A percentile compares a stretch with the other conserved stretches of the same genome.
Conservation (phyloP, 2,113 vertebrate species). For the Alectura lathami region DNA sequence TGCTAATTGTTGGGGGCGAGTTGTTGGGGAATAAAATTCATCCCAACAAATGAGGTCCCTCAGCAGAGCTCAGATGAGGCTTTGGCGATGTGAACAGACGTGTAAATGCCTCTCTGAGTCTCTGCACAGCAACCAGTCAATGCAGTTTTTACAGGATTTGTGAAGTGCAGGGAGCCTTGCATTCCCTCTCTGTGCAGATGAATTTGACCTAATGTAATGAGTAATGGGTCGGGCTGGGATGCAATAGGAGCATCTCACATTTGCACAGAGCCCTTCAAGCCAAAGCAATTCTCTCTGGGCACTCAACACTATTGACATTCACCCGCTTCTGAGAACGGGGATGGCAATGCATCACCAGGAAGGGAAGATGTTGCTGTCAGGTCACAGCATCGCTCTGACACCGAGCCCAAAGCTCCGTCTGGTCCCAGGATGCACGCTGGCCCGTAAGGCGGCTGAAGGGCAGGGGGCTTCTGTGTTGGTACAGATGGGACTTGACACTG, state of each 20-base stretch:
- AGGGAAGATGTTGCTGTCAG: not conserved
- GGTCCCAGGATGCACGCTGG: not conserved
- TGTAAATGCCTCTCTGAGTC: not conserved
- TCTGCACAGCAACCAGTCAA: not conserved
- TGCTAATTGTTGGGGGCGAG: not conserved
- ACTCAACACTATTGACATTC: not conserved
- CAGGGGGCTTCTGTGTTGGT: not conserved
- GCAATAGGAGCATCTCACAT: not conserved
- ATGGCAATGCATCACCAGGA: rapidly evolving
- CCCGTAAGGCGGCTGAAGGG: rapidly evolving
- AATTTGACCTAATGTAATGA: not conserved
- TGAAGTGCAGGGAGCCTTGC: not conserved
- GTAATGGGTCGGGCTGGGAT: not conserved
- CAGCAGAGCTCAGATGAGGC: not conserved
- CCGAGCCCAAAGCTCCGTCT: rapidly evolving
- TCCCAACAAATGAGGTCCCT: not conserved
- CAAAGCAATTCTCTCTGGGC: not conserved
- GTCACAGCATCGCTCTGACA: too few species aligned
- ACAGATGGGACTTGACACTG: too few species aligned
- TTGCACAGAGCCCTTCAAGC: not conserved
- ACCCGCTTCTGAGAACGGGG: not conserved
- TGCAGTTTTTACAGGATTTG: conserved; percentile 3
- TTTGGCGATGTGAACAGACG: not conserved
- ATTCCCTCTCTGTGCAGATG: not conserved
- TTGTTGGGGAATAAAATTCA: not conserved